Evolutionary conservation across 2,113 vertebrate species (phyloP).

Genomic region (Hydropotes inermis): DNA sequence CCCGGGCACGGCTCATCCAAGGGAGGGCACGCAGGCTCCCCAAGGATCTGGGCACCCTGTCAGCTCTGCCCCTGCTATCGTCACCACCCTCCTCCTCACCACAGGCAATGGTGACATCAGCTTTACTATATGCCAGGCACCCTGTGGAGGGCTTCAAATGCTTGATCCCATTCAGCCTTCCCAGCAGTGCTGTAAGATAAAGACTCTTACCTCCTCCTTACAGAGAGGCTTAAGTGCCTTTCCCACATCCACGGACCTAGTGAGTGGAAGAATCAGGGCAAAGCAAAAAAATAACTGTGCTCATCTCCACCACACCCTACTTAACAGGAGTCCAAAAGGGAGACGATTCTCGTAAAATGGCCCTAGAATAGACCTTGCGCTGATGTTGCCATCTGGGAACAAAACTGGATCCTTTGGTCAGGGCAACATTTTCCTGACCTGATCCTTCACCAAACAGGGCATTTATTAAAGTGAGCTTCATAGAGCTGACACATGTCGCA

Average conservation of each 20-base stretch:
- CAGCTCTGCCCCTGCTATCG: accelerated
- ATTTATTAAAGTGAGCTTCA: not conserved
- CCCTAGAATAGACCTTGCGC: not conserved
- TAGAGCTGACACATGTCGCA: not conserved
- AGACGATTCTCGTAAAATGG: not conserved
- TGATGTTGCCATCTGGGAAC: not conserved
- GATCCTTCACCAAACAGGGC: not conserved
- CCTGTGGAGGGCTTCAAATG: not conserved
- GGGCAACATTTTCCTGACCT: not conserved
- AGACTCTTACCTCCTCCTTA: not conserved
- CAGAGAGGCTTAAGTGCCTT: not conserved
- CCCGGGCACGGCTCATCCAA: not conserved
- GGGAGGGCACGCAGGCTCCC: not conserved
- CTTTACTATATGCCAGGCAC: not conserved
- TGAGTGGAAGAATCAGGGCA: not conserved
- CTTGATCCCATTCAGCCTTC: not conserved
- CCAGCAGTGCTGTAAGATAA: not conserved
- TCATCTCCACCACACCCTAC: not conserved
- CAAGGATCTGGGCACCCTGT: not conserved
- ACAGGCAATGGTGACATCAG: not conserved
- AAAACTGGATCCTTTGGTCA: not conserved
- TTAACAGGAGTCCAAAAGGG: not conserved
- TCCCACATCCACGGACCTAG: not conserved
- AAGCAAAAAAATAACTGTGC: not conserved
- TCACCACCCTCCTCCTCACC: not conserved